Evolutionary conservation across 92 coral and sea anemone genomes (phyloP).

Genomic region (Phenganax subtilis): DNA sequence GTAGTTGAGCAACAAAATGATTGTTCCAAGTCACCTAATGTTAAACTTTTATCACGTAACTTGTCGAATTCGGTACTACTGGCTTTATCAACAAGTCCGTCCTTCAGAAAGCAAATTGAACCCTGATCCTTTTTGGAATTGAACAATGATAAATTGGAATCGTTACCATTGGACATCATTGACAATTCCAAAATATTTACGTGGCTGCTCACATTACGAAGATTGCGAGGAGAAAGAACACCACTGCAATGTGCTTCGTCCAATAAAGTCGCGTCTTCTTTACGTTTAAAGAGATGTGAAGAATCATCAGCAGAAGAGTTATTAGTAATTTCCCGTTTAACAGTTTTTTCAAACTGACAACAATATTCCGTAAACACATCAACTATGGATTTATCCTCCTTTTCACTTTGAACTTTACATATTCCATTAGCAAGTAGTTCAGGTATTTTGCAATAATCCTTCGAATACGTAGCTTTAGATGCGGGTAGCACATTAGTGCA

Average conservation of each 20-base stretch:
- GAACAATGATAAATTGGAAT: not conserved
- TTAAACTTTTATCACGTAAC: not conserved
- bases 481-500: constrained; percentile 1
- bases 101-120: not conserved
- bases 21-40: constrained; percentile 20
- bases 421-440: constrained; percentile 60
- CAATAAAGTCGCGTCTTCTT: not conserved
- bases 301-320: not conserved
- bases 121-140: not conserved
- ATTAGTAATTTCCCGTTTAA: not conserved
- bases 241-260: not conserved
- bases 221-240: not conserved
- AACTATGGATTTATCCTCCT: constrained; percentile 48
- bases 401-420: constrained; percentile 33
- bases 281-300: not conserved
- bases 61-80: not conserved
- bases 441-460: constrained; percentile 31
- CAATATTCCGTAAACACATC: constrained; percentile 51
- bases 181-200: constrained; percentile 20
- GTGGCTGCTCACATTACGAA: not conserved
- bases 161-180: constrained; percentile 21
- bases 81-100: not conserved
- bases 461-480: not conserved
- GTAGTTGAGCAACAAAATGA: constrained; percentile 5
- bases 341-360: not conserved